A percentile compares a stretch with the other conserved stretches of the same genome.
Evolutionary conservation across 2,113 vertebrate genomes (phyloP).

Genomic region (Actenoides lindsayi): DNA sequence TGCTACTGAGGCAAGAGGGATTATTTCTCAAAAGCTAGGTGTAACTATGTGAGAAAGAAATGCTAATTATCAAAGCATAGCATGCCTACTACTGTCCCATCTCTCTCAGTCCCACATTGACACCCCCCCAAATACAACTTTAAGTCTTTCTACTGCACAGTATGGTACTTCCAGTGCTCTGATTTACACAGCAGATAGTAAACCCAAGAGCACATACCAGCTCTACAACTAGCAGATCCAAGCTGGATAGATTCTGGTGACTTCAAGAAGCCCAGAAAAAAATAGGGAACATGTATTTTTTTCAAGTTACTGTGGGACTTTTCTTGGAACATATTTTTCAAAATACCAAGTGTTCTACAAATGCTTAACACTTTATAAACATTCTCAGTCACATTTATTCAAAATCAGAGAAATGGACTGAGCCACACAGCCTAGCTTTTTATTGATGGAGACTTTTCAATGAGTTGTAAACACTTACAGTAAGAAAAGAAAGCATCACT

Average conservation of each 20-base stretch:
- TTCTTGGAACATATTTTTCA: neutral
- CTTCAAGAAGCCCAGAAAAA: neutral
- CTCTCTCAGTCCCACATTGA: neutral
- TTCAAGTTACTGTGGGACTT: neutral
- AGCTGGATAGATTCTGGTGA: neutral
- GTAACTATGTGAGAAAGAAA: neutral
- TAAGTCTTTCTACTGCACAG: neutral
- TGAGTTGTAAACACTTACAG: neutral
- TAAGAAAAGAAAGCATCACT: neutral
- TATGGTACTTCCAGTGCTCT: neutral
- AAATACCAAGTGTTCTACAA: constrained; percentile 19
- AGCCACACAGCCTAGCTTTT: neutral
- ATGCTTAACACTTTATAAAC: constrained; percentile 25
- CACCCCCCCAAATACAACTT: neutral
- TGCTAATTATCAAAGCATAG: neutral
- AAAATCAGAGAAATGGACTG: neutral
- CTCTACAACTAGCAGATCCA: neutral
- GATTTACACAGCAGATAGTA: neutral
- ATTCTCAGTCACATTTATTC: neutral
- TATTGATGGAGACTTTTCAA: neutral
- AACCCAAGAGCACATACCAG: neutral
- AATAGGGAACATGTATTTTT: neutral
- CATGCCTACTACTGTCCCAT: neutral
- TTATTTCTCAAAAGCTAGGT: neutral
- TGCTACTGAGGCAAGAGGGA: neutral